These are phyloP conservation scores for Tipula unca DNA, from an alignment of 2,888 invertebrate genomes.

Conservation along the genomic window DNA sequence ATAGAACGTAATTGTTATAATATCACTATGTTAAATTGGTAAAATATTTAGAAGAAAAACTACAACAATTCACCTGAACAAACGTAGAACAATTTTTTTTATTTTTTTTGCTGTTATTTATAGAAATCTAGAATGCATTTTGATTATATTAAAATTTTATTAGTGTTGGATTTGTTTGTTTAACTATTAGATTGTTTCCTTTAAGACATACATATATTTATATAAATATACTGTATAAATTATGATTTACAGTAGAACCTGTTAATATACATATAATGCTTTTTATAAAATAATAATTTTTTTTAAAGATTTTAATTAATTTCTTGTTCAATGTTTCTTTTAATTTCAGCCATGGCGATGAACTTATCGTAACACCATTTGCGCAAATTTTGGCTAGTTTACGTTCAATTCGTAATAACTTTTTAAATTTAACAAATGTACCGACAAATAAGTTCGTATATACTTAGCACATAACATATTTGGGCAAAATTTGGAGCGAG, in stretches of 20 bases:
- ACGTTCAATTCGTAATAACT: constrained; percentile 96
- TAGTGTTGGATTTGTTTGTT: background rate
- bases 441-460: constrained; percentile 63
- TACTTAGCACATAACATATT: background rate
- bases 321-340: background rate
- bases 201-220: background rate
- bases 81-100: background rate
- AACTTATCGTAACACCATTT: constrained; percentile 99
- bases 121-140: background rate
- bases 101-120: background rate
- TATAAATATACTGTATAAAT: background rate
- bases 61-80: background rate
- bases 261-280: background rate
- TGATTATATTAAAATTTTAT: background rate
- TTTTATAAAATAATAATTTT: background rate
- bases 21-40: too few species aligned
- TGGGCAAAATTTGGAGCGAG: background rate
- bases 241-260: background rate
- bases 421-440: constrained; percentile 94
- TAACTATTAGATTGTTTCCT: background rate
- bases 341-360: constrained; percentile 77
- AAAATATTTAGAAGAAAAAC: too few species aligned
- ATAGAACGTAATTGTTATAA: too few species aligned
- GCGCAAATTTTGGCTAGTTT: constrained; percentile 99
- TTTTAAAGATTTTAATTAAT: background rate